Evolutionary conservation across 2,888 invertebrate genomes (phyloP).

Genomic region (Polydrusus tereticollis): DNA sequence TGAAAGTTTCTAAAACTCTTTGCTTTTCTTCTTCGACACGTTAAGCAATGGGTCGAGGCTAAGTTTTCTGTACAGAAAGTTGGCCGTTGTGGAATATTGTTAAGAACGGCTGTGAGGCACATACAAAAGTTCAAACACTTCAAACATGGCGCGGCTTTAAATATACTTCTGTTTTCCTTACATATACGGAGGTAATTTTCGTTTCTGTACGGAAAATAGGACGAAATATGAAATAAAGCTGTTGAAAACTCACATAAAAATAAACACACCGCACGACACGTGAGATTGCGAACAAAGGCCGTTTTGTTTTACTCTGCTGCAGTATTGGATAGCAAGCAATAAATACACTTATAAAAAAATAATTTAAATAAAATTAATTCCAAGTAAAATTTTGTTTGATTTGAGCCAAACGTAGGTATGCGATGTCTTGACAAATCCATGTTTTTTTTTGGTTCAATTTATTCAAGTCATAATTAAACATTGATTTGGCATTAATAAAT

Average conservation of each 20-base stretch:
- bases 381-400: no score
- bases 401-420: no score
- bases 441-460: no score
- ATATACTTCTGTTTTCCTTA: constrained; percentile 29
- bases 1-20: constrained; percentile 12
- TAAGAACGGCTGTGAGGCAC: constrained; percentile 25
- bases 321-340: not conserved
- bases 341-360: not conserved
- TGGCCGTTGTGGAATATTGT: constrained; percentile 28
- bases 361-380: not conserved
- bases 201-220: constrained; percentile 14
- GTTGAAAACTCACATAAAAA: constrained; percentile 28
- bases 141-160: constrained; percentile 11
- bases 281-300: constrained; percentile 15
- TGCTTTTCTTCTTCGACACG: constrained; percentile 23
- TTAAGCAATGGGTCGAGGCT: constrained; percentile 17
- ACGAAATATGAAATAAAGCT: constrained; percentile 28
- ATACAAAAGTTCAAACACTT: constrained; percentile 28
- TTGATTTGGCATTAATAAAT: no score
- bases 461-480: no score
- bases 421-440: no score
- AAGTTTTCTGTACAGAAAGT: constrained; percentile 20
- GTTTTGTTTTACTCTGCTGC: constrained; percentile 3
- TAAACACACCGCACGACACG: constrained; percentile 25
- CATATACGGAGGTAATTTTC: constrained; percentile 27